phyloP scores from a whole-genome alignment of 2,113 vertebrate species.

The Maccullochella peelii region DNA sequence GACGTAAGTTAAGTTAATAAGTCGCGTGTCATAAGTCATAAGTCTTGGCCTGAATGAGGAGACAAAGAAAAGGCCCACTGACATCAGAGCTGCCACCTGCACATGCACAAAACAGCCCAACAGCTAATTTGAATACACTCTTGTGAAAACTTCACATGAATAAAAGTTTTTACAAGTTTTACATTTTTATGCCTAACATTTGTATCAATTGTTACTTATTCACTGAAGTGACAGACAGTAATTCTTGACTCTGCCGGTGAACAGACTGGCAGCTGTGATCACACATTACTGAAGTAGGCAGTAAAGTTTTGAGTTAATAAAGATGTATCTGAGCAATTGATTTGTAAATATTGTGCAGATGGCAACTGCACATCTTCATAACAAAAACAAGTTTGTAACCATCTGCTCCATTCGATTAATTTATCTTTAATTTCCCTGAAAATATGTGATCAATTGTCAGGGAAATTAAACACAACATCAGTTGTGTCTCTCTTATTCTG shows the following conservation, averaged over 20 bases:
- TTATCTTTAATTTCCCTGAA: not conserved
- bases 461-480: not conserved
- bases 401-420: constrained; percentile 5
- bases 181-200: not conserved
- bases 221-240: not conserved
- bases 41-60: not conserved
- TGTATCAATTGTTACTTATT: not conserved
- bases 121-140: not conserved
- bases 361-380: not conserved
- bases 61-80: not conserved
- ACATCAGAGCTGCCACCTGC: not conserved
- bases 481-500: not conserved
- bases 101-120: not conserved
- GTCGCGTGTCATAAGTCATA: too few species aligned
- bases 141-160: not conserved
- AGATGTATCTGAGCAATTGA: not conserved
- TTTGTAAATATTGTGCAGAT: constrained; percentile 12
- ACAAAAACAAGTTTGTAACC: not conserved
- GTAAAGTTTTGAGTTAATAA: not conserved
- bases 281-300: not conserved
- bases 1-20: too few species aligned
- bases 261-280: not conserved
- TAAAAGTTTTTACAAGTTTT: not conserved
- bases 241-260: not conserved
- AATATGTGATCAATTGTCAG: not conserved